These are phyloP conservation scores for Xylota segnis DNA, from an alignment of 2,888 invertebrate genomes.

Conservation along the genomic window DNA sequence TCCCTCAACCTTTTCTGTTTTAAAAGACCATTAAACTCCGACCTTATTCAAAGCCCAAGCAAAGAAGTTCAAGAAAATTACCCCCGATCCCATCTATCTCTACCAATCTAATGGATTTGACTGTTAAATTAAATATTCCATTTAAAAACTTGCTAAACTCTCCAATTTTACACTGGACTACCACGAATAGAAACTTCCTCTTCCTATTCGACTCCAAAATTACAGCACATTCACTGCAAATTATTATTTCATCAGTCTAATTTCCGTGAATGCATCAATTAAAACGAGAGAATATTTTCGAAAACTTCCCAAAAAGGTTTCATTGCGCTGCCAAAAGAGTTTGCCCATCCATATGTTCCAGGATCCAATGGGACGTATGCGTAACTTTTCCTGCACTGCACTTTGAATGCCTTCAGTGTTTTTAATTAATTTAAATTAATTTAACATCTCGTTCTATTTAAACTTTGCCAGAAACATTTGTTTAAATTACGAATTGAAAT, in stretches of 20 bases:
- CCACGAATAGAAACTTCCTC: background rate
- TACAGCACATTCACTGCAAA: slow-evolving; percentile 5
- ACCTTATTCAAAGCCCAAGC: too few relatives aligned
- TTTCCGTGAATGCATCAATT: slow-evolving; percentile 25
- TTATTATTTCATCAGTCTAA: slow-evolving; percentile 13
- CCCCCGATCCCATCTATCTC: too few relatives aligned
- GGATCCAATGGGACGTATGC: background rate
- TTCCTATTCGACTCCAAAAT: background rate
- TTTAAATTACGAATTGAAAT: slow-evolving; percentile 41
- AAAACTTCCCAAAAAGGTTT: slow-evolving; percentile 6
- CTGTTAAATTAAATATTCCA: background rate
- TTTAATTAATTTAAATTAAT: slow-evolving; percentile 41
- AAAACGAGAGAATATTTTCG: slow-evolving; percentile 14
- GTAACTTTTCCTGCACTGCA: background rate
- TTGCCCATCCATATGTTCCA: slow-evolving; percentile 9
- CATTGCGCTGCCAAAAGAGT: background rate
- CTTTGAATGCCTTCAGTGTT: background rate
- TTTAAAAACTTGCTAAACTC: background rate
- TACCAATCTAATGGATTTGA: too few relatives aligned
- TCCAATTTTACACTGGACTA: background rate
- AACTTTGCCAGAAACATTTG: slow-evolving; percentile 5
- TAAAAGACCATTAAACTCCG: too few relatives aligned
- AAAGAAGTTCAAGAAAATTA: too few relatives aligned
- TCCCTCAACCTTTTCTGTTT: too few relatives aligned
- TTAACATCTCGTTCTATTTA: slow-evolving; percentile 28